Conservation (phyloP, 2,888 invertebrate species). For the Cryptocephalus primarius region DNA sequence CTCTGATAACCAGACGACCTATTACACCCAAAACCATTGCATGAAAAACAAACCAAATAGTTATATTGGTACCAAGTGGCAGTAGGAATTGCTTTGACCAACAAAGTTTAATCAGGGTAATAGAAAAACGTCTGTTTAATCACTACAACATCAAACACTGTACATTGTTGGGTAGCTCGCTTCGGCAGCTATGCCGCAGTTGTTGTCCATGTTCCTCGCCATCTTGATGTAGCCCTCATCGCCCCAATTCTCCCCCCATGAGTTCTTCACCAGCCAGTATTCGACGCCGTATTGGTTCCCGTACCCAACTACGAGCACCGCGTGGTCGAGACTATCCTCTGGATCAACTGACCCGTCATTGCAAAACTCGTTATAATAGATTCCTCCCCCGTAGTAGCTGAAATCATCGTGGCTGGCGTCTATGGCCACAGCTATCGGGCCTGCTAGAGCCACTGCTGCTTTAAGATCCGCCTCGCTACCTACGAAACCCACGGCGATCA, state of each 20-base stretch:
- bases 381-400: background rate
- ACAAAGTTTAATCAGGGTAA: no score
- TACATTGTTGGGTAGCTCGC: constrained; percentile 79
- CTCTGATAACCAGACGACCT: no score
- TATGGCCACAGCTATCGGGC: constrained; percentile 7
- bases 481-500: background rate
- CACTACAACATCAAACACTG: background rate
- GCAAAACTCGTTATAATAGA: background rate
- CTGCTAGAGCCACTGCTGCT: constrained; percentile 5
- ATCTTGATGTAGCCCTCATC: constrained; percentile 26
- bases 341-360: background rate
- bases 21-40: no score
- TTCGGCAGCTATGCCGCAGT: constrained; percentile 70
- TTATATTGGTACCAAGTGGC: no score
- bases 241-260: constrained; percentile 41
- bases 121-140: no score
- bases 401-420: constrained; percentile 6
- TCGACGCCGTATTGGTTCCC: constrained; percentile 41
- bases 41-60: no score
- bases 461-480: constrained; percentile 6
- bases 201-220: constrained; percentile 42
- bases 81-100: no score
- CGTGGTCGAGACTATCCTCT: constrained; percentile 57
- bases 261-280: constrained; percentile 61
- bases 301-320: constrained; percentile 67